A percentile compares a stretch with the other conserved stretches of the same genome.
Evolutionary conservation across 2,888 invertebrate species (phyloP).

Genomic region (Kuschelorhynchus macadamiae): DNA sequence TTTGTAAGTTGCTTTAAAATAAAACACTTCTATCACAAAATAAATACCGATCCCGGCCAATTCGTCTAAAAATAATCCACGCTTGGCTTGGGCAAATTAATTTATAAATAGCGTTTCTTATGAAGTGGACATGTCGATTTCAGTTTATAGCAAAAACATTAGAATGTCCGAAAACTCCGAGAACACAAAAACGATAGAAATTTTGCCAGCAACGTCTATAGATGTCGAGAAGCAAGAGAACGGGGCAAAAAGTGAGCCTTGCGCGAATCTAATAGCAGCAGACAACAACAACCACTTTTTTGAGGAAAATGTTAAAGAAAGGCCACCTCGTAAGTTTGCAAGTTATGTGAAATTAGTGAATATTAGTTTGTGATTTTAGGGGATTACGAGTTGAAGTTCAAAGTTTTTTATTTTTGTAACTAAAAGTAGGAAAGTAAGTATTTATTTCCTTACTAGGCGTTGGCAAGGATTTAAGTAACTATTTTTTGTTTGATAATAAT

Average conservation of each 20-base stretch:
- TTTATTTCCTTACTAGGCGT: background rate
- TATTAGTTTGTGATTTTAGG: background rate
- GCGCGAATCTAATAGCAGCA: constrained; percentile 34
- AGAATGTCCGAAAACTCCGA: constrained; percentile 28
- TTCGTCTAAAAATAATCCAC: constrained; percentile 7
- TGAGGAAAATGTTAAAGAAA: constrained; percentile 60
- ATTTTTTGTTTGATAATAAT: background rate
- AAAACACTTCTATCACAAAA: too few species aligned
- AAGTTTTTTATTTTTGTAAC: too few species aligned
- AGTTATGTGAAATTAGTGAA: constrained; percentile 2
- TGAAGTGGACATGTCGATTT: constrained; percentile 17
- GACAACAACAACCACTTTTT: constrained; percentile 56
- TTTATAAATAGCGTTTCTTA: constrained; percentile 18
- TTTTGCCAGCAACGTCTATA: constrained; percentile 27
- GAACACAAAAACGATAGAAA: constrained; percentile 40
- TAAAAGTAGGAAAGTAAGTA: too few species aligned
- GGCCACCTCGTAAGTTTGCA: constrained; percentile 60
- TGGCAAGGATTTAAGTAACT: background rate
- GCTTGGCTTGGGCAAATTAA: background rate
- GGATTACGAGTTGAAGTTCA: too few species aligned
- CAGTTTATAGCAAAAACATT: constrained; percentile 7
- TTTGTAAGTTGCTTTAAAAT: too few species aligned
- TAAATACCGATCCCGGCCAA: background rate
- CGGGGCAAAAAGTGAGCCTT: constrained; percentile 44
- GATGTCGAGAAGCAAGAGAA: constrained; percentile 54